Base-by-base conservation (phyloP, 2,797 vertebrate species). In the Sebastes oblongus region DNA sequence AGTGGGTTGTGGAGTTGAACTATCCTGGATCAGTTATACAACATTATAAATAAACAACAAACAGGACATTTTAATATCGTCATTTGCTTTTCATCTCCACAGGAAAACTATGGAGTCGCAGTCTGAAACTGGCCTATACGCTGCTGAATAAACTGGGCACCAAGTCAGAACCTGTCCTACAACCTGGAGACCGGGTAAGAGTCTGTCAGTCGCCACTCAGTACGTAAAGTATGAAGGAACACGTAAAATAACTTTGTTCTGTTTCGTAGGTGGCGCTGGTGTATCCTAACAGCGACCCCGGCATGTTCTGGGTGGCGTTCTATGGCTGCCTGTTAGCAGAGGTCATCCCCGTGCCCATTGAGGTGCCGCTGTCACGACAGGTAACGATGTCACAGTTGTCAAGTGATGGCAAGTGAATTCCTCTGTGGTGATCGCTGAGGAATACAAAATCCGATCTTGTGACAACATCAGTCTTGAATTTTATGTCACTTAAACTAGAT, bases 271-370 rank as follows among this genome's bases (percentile, higher is more conserved):
- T 99, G 78, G 98, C 98, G 32, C 94, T 99, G 74, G 98, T 99
- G 83, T 99, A 98, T 81, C 98, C 98, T 77, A 99, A 99, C 95
- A 99, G 97, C 58, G 98, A 99, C 91, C 98, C 98, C 0, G 97
- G 97, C 69, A 99, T 99, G 98, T 99, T 99, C 85, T 98, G 98
- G 97, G 97, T 99, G 91, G 98, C 98, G 3, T 99, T 99, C 91
- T 99, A 99, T 13, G 98, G 98, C 87, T 99, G 98, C 94, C 96
- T 99, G 42, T 95, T 99, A 73, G 98, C 98, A 64, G 98, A 99
- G 93, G 98, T 99, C 92, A 98, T 99, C 88, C 98, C 98, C 80
- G 98, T 99, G 90, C 98, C 98, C 75, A 99, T 99, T 89, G 98
- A 99, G 95, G 98, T 99, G 81, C 98, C 98, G 65, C 96, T 99